These are phyloP conservation scores for Leptarthrus brevirostris DNA, from an alignment of 2,888 invertebrate species.

Conservation along the genomic window DNA sequence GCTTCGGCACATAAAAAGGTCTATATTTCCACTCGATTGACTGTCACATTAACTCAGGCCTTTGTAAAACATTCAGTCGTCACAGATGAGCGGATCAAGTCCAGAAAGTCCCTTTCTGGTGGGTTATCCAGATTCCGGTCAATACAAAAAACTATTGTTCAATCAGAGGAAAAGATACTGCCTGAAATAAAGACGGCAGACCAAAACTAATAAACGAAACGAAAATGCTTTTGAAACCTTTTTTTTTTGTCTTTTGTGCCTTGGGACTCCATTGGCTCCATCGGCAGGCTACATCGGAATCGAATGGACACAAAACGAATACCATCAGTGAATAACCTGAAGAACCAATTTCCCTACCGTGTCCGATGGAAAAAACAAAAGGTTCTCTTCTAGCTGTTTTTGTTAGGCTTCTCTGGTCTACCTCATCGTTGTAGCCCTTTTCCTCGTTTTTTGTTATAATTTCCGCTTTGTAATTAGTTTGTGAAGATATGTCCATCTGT, in stretches of 20 bases:
- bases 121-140: slow-evolving; percentile 1
- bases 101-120: not conserved
- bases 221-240: slow-evolving; percentile 30
- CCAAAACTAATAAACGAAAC: slow-evolving; percentile 44
- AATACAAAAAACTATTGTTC: slow-evolving; percentile 30
- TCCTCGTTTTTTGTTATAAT: slow-evolving; percentile 51
- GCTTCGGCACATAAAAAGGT: too few species aligned
- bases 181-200: slow-evolving; percentile 38
- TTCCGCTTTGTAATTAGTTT: slow-evolving; percentile 54
- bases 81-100: slow-evolving; percentile 5
- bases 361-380: slow-evolving; percentile 39
- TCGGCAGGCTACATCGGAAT: slow-evolving; percentile 3
- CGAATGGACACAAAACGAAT: slow-evolving; percentile 42
- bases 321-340: slow-evolving; percentile 43
- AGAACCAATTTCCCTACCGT: slow-evolving; percentile 44
- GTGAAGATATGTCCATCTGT: slow-evolving; percentile 46
- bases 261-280: not conserved
- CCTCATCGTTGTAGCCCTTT: slow-evolving; percentile 30
- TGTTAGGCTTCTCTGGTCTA: slow-evolving; percentile 16
- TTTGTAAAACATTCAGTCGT: slow-evolving; percentile 13
- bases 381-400: slow-evolving; percentile 30
- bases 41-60: slow-evolving; percentile 27
- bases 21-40: slow-evolving; percentile 19
- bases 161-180: slow-evolving; percentile 27
- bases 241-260: not conserved